Base-by-base conservation (phyloP, 2,888 invertebrate species). In the Matsumyia berberina region DNA sequence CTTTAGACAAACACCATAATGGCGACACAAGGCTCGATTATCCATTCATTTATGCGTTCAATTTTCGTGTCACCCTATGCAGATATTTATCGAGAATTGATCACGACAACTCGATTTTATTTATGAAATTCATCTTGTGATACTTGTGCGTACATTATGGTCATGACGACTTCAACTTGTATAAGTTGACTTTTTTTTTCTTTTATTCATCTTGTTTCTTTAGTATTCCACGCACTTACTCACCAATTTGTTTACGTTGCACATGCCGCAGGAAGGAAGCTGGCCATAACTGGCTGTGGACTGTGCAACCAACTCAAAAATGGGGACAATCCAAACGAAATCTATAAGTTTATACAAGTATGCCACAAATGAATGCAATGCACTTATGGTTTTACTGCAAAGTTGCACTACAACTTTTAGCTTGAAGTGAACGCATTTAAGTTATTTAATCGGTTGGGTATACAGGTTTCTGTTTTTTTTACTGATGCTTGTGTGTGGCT, bases 71-170 rank as follows among this genome's bases (percentile, higher is more conserved):
- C 77, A 78, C 70, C 70, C 70, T 78, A 37, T 72, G 11, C 4
- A 3, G 11, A 9, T 11, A 19, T 46, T 72, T 19, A 7, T 51
- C 33, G 19, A 39, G 49, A 39, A 44, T 51, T 17, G 19, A 57
- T 76, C 49, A 39, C 49, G 49, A 58, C 55, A 17, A 46, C 35
- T 46, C 44, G 31, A 44, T 58, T 67, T 46, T 49, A 55, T 66
- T 76, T 57, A 66, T 35, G 55, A 49, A 57, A 66, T 76, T 76
- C 57, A 46, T 37, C 66, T 66, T 57, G 66, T 46, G 57, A 76
- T 57, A 19, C 19, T 24, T 31, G 39, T 46, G 72, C n/a, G 33
- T 55, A 31, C 11, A 74, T 46, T 57, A 3, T 64, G 15, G 37
- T 46, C 58, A 24, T 51, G 42, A 51, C 76, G 11, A 4, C 17